Conservation (phyloP, 2,888 invertebrate species). For the Cosmopolites sordidus region DNA sequence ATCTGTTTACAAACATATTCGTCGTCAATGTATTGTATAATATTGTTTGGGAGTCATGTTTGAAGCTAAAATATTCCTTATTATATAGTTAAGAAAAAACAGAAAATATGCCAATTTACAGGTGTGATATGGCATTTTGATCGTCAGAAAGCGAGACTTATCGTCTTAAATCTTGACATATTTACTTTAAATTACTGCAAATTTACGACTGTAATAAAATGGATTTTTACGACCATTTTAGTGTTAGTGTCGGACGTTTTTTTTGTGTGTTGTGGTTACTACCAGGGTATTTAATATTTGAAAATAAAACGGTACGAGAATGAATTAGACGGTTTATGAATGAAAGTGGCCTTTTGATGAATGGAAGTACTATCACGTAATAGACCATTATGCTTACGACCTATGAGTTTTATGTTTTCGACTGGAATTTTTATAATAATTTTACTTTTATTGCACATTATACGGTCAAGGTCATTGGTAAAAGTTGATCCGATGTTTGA, state of each 20-base stretch:
- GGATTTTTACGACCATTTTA: slow-evolving; percentile 23
- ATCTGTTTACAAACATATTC: too few relatives aligned
- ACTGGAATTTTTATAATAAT: neutral
- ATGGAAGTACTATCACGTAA: neutral
- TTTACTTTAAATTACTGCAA: slow-evolving; percentile 11
- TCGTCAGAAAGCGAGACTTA: neutral
- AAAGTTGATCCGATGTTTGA: too few relatives aligned
- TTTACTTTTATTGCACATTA: neutral
- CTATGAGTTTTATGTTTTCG: neutral
- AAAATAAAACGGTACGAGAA: slow-evolving; percentile 1
- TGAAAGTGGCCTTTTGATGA: neutral
- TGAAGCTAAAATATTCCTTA: too few relatives aligned
- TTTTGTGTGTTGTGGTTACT: neutral
- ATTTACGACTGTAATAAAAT: slow-evolving; percentile 24
- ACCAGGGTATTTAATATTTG: neutral
- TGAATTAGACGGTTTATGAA: neutral
- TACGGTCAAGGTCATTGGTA: neutral
- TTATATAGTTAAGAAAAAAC: too few relatives aligned
- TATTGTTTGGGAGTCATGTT: too few relatives aligned
- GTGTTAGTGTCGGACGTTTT: slow-evolving; percentile 4
- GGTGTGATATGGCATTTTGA: too few relatives aligned
- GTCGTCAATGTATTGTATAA: too few relatives aligned
- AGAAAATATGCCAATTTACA: too few relatives aligned
- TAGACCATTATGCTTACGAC: neutral
- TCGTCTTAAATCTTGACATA: slow-evolving; percentile 14